Evolutionary conservation across 2,888 invertebrate species (phyloP).

Genomic region (Epinotia brunnichana): DNA sequence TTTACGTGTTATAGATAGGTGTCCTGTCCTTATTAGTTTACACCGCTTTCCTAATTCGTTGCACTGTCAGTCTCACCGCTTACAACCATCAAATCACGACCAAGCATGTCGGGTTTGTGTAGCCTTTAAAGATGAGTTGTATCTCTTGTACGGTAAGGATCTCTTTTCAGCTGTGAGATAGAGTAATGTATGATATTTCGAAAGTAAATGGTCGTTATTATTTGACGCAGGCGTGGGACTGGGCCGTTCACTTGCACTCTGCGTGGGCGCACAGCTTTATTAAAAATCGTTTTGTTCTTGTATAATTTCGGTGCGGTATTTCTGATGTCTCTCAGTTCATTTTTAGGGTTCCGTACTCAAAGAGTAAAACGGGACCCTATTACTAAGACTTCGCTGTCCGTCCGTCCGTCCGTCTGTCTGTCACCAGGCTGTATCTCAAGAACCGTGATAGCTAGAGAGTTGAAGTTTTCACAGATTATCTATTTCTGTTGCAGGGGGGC

Average conservation of each 20-base stretch:
- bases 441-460: no score
- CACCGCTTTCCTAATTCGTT: slow-evolving; percentile 48
- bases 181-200: not conserved
- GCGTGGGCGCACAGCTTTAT: slow-evolving; percentile 52
- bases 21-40: slow-evolving; percentile 52
- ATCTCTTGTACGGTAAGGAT: not conserved
- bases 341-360: no score
- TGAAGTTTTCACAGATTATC: no score
- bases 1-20: slow-evolving; percentile 42
- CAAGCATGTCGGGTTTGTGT: not conserved
- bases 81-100: not conserved
- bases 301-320: slow-evolving; percentile 25
- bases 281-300: slow-evolving; percentile 41
- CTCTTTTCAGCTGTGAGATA: not conserved
- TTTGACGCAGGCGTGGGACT: slow-evolving; percentile 49
- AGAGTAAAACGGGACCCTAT: no score
- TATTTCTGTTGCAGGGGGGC: no score
- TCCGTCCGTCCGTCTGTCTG: no score
- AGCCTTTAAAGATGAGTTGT: not conserved
- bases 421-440: no score
- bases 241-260: slow-evolving; percentile 56
- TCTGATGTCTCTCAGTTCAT: slow-evolving; percentile 28
- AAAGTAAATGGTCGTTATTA: slow-evolving; percentile 53
- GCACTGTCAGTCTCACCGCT: slow-evolving; percentile 51
- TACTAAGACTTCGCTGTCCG: no score